Evolutionary conservation across 92 coral and sea anemone species (phyloP).

Genomic region (Paragorgia papillata): DNA sequence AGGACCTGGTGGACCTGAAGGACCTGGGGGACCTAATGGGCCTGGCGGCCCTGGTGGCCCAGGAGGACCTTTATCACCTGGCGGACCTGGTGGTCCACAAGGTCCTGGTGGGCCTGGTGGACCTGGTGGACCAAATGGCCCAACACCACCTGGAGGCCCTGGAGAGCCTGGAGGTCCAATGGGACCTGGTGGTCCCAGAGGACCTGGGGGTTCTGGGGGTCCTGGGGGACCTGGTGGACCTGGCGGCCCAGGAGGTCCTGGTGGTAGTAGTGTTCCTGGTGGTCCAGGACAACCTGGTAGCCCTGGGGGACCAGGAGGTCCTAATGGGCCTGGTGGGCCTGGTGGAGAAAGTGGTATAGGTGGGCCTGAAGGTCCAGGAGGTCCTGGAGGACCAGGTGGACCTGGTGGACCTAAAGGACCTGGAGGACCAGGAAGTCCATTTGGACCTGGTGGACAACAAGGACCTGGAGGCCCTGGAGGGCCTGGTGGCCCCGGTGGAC

Average conservation of each 20-base stretch:
- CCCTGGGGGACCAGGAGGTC: constrained; percentile 45
- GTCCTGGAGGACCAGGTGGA: constrained; percentile 65
- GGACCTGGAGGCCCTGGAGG: constrained; percentile 91
- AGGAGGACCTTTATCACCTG: constrained; percentile 43
- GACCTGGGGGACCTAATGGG: constrained; percentile 58
- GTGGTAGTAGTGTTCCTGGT: constrained; percentile 79
- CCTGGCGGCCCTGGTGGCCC: background rate
- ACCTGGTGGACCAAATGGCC: constrained; percentile 59
- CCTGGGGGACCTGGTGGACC: constrained; percentile 71
- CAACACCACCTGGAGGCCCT: constrained; percentile 50
- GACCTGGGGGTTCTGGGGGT: background rate
- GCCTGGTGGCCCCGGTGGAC: constrained; percentile 81
- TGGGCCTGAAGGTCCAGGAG: constrained; percentile 63
- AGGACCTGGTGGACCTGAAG: constrained; percentile 74
- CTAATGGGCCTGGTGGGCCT: constrained; percentile 30
- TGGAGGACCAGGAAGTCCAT: constrained; percentile 80
- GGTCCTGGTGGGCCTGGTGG: constrained; percentile 43
- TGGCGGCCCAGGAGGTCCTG: constrained; percentile 44
- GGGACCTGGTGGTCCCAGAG: constrained; percentile 56
- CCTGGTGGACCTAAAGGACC: constrained; percentile 72
- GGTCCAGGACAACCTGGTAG: constrained; percentile 33
- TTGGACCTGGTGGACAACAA: constrained; percentile 77
- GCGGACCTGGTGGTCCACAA: constrained; percentile 62
- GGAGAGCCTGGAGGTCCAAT: constrained; percentile 70
- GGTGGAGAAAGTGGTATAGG: constrained; percentile 44